A percentile compares a stretch with the other conserved stretches of the same genome.
phyloP scores from a whole-genome alignment of 2,113 vertebrate genomes.

The Oreotrochilus melanogaster region DNA sequence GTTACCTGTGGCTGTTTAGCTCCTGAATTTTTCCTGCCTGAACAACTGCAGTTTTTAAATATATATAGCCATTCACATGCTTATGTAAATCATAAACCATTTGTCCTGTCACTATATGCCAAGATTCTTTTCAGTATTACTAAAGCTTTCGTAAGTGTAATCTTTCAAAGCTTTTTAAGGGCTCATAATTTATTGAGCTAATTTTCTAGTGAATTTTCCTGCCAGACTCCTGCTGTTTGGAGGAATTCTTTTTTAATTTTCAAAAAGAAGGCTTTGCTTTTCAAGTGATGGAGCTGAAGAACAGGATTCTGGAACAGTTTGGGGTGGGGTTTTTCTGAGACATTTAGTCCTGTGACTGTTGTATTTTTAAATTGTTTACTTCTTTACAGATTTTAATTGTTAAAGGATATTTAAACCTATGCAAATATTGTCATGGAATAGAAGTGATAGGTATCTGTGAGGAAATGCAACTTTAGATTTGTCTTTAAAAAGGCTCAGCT shows the following conservation, averaged over 20 bases:
- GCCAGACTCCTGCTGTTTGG: not conserved
- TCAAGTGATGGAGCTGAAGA: not conserved
- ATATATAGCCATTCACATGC: not conserved
- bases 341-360: not conserved
- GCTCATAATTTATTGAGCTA: not conserved
- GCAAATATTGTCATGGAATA: not conserved
- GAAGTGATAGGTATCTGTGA: not conserved
- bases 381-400: not conserved
- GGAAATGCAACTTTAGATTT: not conserved
- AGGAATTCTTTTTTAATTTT: not conserved
- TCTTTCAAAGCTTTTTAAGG: not conserved
- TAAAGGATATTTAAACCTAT: not conserved
- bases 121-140: not conserved
- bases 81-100: not conserved
- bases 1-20: not conserved
- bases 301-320: not conserved
- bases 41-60: not conserved
- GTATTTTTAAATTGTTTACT: not conserved
- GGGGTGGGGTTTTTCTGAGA: not conserved
- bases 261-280: not conserved
- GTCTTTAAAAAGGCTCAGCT: not conserved
- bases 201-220: not conserved
- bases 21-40: not conserved
- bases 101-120: not conserved
- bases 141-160: not conserved